Base-by-base conservation (phyloP, 2,113 vertebrate species). In the Percina caprodes region DNA sequence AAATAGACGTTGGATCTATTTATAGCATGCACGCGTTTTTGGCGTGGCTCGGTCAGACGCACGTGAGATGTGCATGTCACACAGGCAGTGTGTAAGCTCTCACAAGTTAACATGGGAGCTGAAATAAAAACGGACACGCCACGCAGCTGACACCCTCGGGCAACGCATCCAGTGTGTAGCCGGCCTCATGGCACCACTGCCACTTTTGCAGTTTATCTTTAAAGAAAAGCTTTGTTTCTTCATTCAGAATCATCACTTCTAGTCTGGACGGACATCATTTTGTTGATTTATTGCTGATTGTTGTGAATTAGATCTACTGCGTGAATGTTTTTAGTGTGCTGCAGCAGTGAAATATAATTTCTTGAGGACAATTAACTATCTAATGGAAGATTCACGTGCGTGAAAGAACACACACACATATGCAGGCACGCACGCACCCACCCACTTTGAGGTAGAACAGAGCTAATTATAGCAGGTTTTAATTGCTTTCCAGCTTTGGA, bases 391-490 rank as follows among this genome's bases (percentile, higher is more conserved):
- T 42, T 55, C 48, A 65, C 62, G 49, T 4, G 42, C 59, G 30
- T 21, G 19, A 61, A 19, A 3, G 4, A 0, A 4, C 33, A 21
- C 59, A 6, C 35, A 42, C 19, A n/a, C 19, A 62, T 23, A 46
- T 16, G 13, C 21, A 21, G 1, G 1, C 30, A 21, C 59, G 2
- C 60, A 42, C 19, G 13, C 19, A 61, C 18, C 6, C 15, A n/a
- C 33, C 74, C 30, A 61, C 67, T 81, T 49, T 58, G 35, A 55
- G 8, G 54, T 19, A 74, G 63, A 67, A n/a, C n/a, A 48, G 26
- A 71, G 76, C 61, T 91, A 84, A 89, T 84, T 86, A 82, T 84
- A 87, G 68, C 62, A 70, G 54, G 3, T 84, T 89, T 84, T 86
- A 87, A 86, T 87, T 86, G 85, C 59, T 82, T 74, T 85, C 46